Percentiles rank a stretch among this genome's conserved stretches.
These are phyloP conservation scores for Eudyptes chrysolophus DNA, from an alignment of 2,113 vertebrate species.

Conservation along the genomic window DNA sequence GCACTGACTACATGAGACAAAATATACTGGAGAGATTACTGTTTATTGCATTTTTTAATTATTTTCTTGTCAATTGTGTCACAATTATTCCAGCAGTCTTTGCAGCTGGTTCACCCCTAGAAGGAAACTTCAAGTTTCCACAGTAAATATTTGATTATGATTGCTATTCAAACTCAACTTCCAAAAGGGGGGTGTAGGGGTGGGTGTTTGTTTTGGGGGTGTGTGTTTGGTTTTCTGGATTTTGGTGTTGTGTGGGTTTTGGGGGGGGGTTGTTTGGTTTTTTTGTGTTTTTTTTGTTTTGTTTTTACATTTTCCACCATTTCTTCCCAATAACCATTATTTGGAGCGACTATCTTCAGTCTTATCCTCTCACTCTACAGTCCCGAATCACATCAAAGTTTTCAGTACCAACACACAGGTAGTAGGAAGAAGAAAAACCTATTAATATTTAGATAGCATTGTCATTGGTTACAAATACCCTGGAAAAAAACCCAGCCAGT, in stretches of 20 bases:
- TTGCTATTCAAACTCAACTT: background rate
- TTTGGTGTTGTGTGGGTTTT: too few relatives aligned
- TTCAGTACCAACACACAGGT: background rate
- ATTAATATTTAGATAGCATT: background rate
- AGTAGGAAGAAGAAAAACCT: background rate
- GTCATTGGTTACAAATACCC: background rate
- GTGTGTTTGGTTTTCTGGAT: background rate
- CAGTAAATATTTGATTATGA: background rate
- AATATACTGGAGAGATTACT: background rate
- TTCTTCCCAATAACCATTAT: background rate
- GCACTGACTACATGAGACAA: background rate
- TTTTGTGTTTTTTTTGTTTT: too few relatives aligned
- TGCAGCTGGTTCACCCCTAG: fast-evolving
- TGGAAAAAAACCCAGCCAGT: background rate
- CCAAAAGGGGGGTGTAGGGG: background rate
- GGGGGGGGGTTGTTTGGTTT: too few relatives aligned
- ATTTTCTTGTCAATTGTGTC: background rate
- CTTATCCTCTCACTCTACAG: background rate
- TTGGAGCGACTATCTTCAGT: background rate
- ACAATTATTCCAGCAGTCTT: background rate
- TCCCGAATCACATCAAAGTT: background rate
- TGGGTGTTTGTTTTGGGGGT: fast-evolving
- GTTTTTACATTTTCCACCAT: background rate
- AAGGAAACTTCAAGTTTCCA: background rate
- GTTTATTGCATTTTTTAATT: background rate